These are phyloP conservation scores for Macropodus opercularis DNA, from an alignment of 2,797 vertebrate genomes.

Conservation along the genomic window DNA sequence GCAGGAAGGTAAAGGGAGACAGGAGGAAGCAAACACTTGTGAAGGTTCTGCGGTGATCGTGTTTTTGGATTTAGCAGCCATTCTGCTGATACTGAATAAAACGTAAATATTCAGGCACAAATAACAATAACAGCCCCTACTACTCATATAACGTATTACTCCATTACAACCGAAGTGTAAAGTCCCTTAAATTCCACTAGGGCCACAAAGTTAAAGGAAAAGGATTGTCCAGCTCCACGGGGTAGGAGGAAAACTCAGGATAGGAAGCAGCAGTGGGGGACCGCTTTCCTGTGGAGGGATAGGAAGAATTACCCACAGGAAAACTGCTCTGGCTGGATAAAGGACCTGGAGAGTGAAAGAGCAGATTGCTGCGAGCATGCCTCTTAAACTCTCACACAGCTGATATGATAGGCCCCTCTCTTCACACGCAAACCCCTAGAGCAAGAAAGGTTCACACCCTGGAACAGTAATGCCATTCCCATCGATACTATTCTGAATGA, in stretches of 20 bases:
- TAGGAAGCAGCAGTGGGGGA: constrained; percentile 77
- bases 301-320: constrained; percentile 81
- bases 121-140: background rate
- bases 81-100: background rate
- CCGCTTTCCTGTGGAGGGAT: constrained; percentile 81
- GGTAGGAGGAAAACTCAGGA: constrained; percentile 71
- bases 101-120: constrained; percentile 1
- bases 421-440: constrained; percentile 71
- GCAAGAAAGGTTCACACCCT: constrained; percentile 52
- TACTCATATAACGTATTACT: constrained; percentile 3
- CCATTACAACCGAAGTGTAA: background rate
- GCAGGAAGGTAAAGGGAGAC: constrained; percentile 46
- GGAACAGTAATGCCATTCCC: constrained; percentile 28
- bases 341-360: constrained; percentile 75
- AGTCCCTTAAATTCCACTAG: constrained; percentile 61
- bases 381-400: constrained; percentile 64
- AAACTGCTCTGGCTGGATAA: constrained; percentile 80
- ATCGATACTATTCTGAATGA: constrained; percentile 30
- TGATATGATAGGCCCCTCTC: constrained; percentile 67
- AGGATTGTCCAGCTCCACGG: constrained; percentile 57
- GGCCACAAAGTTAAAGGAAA: constrained; percentile 66
- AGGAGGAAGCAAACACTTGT: constrained; percentile 19
- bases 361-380: constrained; percentile 72
- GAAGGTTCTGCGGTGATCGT: constrained; percentile 18
- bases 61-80: constrained; percentile 7